phyloP scores from a whole-genome alignment of 2,797 vertebrate genomes.

The Tauraco hartlaubi region DNA sequence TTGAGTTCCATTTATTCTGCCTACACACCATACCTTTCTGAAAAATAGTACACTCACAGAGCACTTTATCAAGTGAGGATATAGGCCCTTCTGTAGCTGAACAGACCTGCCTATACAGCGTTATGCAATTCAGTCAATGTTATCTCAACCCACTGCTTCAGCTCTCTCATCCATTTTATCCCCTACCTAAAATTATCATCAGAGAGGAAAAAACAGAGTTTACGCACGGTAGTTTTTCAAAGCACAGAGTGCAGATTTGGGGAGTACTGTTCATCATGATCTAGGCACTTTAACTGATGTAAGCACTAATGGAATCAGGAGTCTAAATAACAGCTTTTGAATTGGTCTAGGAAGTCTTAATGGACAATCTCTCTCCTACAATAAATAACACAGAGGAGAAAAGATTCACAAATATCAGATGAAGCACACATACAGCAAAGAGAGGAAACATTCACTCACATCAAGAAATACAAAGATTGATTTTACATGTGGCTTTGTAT shows the following conservation, averaged over 20 bases:
- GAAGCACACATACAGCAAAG: neutral
- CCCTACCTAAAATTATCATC: constrained; percentile 28
- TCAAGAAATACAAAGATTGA: neutral
- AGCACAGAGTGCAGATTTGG: neutral
- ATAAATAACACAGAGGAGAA: constrained; percentile 24
- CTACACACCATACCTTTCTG: neutral
- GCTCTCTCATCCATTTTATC: constrained; percentile 9
- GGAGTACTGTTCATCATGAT: constrained; percentile 13
- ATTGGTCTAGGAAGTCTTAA: constrained; percentile 34
- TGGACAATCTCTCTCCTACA: neutral
- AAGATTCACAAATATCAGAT: neutral
- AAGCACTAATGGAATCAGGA: constrained; percentile 51
- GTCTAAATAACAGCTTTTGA: constrained; percentile 49
- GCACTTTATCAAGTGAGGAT: neutral
- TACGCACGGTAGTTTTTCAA: constrained; percentile 10
- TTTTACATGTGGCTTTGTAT: neutral
- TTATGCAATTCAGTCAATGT: neutral
- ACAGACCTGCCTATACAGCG: neutral
- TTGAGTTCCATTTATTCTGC: constrained; percentile 27
- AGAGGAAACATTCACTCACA: neutral
- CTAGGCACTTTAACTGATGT: constrained; percentile 44
- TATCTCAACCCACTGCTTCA: neutral
- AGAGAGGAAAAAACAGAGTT: neutral
- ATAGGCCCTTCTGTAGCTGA: neutral
- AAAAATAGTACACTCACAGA: neutral